Conservation (phyloP, 2,113 vertebrate genomes). For the Odontesthes bonariensis region DNA sequence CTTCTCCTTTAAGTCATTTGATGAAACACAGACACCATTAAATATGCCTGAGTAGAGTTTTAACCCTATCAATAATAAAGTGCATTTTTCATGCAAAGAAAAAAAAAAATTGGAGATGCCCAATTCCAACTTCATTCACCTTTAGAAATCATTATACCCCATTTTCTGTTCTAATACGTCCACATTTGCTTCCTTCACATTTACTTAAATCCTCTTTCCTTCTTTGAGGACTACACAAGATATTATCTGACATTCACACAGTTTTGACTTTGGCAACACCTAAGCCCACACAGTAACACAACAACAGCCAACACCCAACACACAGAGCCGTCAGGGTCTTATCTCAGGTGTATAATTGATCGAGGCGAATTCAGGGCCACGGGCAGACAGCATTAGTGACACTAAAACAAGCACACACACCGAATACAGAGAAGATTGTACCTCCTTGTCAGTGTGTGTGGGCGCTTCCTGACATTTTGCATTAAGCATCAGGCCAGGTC, state of each 20-base stretch:
- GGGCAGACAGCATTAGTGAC: conserved; percentile 42
- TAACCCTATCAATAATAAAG: not conserved
- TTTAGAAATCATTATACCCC: not conserved
- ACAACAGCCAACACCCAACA: conserved; percentile 14
- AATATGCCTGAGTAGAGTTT: not conserved
- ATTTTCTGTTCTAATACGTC: conserved; percentile 1
- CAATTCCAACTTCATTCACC: not conserved
- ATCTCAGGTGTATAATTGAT: conserved; percentile 56
- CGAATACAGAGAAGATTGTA: conserved; percentile 39
- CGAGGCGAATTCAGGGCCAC: conserved; percentile 53
- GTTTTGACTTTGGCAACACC: conserved; percentile 49
- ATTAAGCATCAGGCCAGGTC: conserved; percentile 62
- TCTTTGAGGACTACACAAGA: not conserved
- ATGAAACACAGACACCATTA: no score
- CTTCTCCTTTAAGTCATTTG: no score
- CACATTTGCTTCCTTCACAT: not conserved
- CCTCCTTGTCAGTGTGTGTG: conserved; percentile 36
- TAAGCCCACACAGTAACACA: conserved; percentile 31
- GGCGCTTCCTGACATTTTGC: conserved; percentile 53
- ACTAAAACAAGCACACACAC: conserved; percentile 18
- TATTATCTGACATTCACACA: conserved; percentile 35
- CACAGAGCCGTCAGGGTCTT: conserved; percentile 41
- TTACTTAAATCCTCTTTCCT: not conserved
- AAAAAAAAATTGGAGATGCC: not conserved
- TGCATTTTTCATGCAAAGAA: no score